phyloP scores from a whole-genome alignment of 2,888 invertebrate genomes.

The Drosophila infuscata region DNA sequence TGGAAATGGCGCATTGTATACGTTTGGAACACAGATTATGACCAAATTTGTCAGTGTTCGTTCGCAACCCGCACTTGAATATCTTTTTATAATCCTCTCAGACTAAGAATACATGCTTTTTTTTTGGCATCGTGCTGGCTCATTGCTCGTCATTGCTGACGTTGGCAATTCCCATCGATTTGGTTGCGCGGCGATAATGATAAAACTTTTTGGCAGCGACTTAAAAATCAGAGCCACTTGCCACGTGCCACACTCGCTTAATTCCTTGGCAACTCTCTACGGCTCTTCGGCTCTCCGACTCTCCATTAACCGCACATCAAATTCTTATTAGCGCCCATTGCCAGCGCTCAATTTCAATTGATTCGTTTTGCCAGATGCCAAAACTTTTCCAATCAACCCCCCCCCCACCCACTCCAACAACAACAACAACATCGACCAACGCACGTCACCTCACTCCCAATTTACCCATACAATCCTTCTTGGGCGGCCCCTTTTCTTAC shows the following conservation, averaged over 20 bases:
- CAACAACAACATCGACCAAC: slow-evolving; percentile 32
- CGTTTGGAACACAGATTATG: slow-evolving; percentile 32
- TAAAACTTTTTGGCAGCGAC: slow-evolving; percentile 66
- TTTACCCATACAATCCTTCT: slow-evolving; percentile 62
- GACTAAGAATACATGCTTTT: slow-evolving; percentile 8
- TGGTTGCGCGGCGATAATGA: slow-evolving; percentile 66
- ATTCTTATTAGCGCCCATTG: slow-evolving; percentile 76
- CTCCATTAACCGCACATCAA: slow-evolving; percentile 77
- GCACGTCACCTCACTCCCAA: slow-evolving; percentile 10
- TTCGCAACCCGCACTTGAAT: slow-evolving; percentile 24
- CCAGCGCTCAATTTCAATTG: slow-evolving; percentile 71
- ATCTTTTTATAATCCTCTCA: slow-evolving; percentile 31
- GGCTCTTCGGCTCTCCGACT: slow-evolving; percentile 30
- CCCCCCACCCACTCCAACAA: too few species aligned
- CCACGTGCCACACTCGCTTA: slow-evolving; percentile 35
- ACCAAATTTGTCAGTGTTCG: neutral
- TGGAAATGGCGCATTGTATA: neutral
- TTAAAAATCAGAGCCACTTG: slow-evolving; percentile 52
- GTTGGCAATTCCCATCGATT: slow-evolving; percentile 46
- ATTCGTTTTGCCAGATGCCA: slow-evolving; percentile 61
- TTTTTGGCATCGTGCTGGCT: slow-evolving; percentile 36
- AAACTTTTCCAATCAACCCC: slow-evolving; percentile 74
- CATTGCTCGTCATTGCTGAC: slow-evolving; percentile 42
- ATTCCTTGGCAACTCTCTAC: slow-evolving; percentile 23
- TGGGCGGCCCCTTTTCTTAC: slow-evolving; percentile 14